Evolutionary conservation across 37 sponge, comb jelly and placozoan species (phyloP).

Genomic region (Haliclona indistincta): DNA sequence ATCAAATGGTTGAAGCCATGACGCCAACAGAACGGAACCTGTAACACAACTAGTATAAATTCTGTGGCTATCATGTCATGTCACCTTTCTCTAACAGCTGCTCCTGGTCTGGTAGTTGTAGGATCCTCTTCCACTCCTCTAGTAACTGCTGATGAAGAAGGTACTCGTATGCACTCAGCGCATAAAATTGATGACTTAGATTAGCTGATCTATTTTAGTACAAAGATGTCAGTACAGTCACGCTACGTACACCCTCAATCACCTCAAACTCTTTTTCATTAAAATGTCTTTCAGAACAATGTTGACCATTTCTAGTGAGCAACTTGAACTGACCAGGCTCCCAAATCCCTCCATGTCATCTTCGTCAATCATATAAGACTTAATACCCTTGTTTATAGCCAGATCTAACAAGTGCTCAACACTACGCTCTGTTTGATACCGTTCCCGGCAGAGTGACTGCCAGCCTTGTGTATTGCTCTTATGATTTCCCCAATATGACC

Average conservation of each 20-base stretch:
- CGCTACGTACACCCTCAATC: too few species aligned
- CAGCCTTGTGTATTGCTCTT: not conserved
- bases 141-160: constrained; percentile 7
- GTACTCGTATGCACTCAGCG: constrained; percentile 28
- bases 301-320: constrained; percentile 4
- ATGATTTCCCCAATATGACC: not conserved
- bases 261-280: too few species aligned
- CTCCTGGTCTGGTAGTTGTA: constrained; percentile 21
- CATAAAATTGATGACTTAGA: constrained; percentile 32
- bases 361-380: constrained; percentile 13
- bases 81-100: constrained; percentile 28
- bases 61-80: not conserved
- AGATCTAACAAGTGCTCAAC: not conserved
- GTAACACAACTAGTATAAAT: not conserved
- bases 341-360: constrained; percentile 14
- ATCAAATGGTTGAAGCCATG: constrained; percentile 40
- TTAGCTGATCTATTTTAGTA: constrained; percentile 19
- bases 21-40: constrained; percentile 50
- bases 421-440: not conserved
- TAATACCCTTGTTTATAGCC: not conserved
- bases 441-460: not conserved
- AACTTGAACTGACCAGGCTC: not conserved
- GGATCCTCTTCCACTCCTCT: constrained; percentile 23
- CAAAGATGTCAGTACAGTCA: too few species aligned
- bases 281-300: constrained; percentile 23